Evolutionary conservation across 2,888 invertebrate species (phyloP), one percentile per base, ranked within the genome.

Genomic region (Agriotes lineatus): DNA sequence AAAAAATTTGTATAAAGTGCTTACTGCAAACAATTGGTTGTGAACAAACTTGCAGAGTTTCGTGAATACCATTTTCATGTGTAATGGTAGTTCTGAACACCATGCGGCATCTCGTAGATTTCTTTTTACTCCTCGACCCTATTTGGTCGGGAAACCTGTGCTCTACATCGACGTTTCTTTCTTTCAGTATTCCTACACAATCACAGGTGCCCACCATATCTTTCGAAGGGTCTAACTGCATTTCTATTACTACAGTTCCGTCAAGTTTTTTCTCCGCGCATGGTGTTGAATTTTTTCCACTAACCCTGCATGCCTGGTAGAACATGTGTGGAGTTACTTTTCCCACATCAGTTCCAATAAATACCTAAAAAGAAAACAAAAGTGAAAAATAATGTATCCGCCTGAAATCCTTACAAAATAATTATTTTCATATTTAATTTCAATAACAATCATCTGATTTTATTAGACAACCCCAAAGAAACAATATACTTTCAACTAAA

Each of bases 121-220:
- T 97, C 87, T 97, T 97, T 86, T 96, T 95, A 82, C 93, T 94
- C 70, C 94, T 88, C 50, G 92, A 81, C 0, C 91, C 90, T 60
- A 93, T 87, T 74, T 94, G 89, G 78, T 95, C 94, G 0, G 95
- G 95, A 84, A 96, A 94, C 70, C 97, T 86, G 82, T 94, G 93
- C 82, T 95, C 95, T 18, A 98, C 97, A 84, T 98, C 97, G 19
- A 97, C 97, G 85, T 97, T 97, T 74, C 97, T 89, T 83, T 96
- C 96, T 88, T 95, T 98, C 73, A 98, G 87, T 77, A 98, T 98
- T 10, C 98, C 98, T 66, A 99, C 97, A 86, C 98, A 98, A 87
- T 99, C 98, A 82, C 98, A 96, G 73, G 94, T 94, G 67, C 95
- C 93, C 78, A 92, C 90, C 96, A 96, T 96, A 77, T 96, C 95